Conservation (phyloP, 2,797 vertebrate genomes). For the Heterohyrax brucei region DNA sequence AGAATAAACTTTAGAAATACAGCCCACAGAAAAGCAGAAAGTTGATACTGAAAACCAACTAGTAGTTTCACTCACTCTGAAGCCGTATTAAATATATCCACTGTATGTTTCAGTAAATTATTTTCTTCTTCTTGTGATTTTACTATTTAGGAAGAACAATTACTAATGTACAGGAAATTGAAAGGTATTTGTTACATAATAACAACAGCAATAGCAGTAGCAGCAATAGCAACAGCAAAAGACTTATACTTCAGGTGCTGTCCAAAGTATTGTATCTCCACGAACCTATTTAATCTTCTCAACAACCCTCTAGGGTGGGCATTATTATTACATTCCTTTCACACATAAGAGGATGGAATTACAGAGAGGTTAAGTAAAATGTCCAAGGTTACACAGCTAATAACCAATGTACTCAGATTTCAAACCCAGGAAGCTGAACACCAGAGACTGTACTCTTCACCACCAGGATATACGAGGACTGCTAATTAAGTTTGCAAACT, state of each 20-base stretch:
- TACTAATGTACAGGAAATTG: background rate
- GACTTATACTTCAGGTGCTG: background rate
- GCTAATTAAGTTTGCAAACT: no score
- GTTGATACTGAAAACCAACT: background rate
- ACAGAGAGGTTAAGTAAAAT: slow-evolving; percentile 19
- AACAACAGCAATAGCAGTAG: background rate
- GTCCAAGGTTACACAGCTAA: slow-evolving; percentile 45
- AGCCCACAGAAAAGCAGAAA: background rate
- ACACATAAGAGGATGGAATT: slow-evolving; percentile 49
- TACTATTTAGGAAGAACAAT: slow-evolving; percentile 22
- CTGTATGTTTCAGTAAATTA: background rate
- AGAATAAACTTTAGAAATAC: background rate
- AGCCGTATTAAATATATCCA: background rate
- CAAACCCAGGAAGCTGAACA: background rate
- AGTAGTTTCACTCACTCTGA: background rate
- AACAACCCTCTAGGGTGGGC: background rate
- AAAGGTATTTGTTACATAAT: background rate
- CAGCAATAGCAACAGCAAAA: background rate
- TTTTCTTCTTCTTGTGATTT: background rate
- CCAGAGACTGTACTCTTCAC: background rate
- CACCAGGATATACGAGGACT: background rate
- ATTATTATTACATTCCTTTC: slow-evolving; percentile 58
- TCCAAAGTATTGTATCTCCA: background rate
- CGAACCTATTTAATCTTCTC: slow-evolving; percentile 17
- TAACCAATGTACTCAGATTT: slow-evolving; percentile 11